These are phyloP conservation scores for Trachemys scripta DNA, from an alignment of 2,113 vertebrate species.

Conservation along the genomic window DNA sequence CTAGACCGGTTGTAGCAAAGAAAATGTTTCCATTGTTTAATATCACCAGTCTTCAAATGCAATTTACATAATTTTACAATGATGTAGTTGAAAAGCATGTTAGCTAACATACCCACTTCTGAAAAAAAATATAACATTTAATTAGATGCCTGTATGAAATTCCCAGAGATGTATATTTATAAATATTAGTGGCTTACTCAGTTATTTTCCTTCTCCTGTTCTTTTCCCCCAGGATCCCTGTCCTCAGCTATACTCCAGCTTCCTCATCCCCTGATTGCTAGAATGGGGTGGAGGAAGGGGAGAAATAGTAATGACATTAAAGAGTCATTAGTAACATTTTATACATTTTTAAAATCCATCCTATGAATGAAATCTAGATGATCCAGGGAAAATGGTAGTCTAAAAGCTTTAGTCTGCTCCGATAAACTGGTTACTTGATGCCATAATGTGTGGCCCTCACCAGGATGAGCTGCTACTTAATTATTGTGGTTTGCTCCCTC, in stretches of 20 bases:
- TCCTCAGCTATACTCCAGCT: background rate
- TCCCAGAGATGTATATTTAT: background rate
- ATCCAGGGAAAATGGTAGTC: background rate
- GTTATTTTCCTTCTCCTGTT: background rate
- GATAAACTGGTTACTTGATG: rapidly evolving
- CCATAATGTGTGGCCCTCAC: background rate
- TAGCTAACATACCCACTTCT: background rate
- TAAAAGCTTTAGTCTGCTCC: background rate
- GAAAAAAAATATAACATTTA: background rate
- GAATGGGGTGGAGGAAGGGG: background rate
- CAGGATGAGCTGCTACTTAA: background rate
- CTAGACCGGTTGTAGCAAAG: background rate
- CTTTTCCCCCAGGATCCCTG: background rate
- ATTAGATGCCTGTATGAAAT: background rate
- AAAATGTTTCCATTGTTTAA: background rate
- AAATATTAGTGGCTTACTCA: background rate
- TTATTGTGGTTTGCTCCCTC: background rate
- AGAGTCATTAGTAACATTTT: background rate
- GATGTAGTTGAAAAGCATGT: background rate
- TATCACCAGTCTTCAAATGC: background rate
- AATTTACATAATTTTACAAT: background rate
- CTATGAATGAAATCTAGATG: background rate
- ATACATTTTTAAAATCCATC: constrained; percentile 18
- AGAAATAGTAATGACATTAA: background rate
- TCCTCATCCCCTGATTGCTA: background rate